Base-by-base conservation (phyloP, 92 coral and sea anemone species). In the Anthopleura xanthogrammica region DNA sequence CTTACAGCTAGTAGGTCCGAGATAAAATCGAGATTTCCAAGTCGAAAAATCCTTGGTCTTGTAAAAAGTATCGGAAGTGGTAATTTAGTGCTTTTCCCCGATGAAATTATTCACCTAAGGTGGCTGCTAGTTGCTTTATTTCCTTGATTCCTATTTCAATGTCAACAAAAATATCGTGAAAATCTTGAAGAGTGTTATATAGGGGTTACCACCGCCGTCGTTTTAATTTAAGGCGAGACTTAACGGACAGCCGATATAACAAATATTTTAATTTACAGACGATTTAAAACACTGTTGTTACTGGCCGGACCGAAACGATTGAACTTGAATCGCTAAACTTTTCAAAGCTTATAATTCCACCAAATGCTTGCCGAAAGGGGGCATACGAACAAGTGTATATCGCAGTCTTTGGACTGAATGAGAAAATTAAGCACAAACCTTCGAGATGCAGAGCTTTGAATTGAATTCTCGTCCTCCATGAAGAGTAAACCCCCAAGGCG, bases 401-500 rank as follows among this genome's bases (percentile, higher is more conserved):
- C 76, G 19, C 19, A 72, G 29, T 55, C 62, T 36, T 43, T 6
- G 56, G 7, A 62, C 54, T 12, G 40, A 72, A 72, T 16, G n/a
- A 82, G 2, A 43, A 66, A 64, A 56, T 23, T 7, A 43, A 12
- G 20, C 52, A 79, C 90, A 89, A 77, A 96, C 99, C 99, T 94
- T 96, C 76, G 94, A 88, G 43, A 96, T 92, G 40, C 82, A 71
- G 77, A 96, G 97, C 82, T 91, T 91, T 82, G 91, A 80, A 71
- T 88, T 87, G 83, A 93, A 93, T 85, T 93, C 97, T 79, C 95
- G 87, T 83, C 97, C 97, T 68, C 97, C 97, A 58, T 91, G 95
- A 73, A 96, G 91, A 78, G 97, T 96, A 84, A 96, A 96, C 46
- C 99, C 99, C 99, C 99, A 96, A 80, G 99, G 99, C 70, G 97